These are phyloP conservation scores for Eupithecia inturbata DNA, from an alignment of 2,888 invertebrate genomes.

Conservation along the genomic window DNA sequence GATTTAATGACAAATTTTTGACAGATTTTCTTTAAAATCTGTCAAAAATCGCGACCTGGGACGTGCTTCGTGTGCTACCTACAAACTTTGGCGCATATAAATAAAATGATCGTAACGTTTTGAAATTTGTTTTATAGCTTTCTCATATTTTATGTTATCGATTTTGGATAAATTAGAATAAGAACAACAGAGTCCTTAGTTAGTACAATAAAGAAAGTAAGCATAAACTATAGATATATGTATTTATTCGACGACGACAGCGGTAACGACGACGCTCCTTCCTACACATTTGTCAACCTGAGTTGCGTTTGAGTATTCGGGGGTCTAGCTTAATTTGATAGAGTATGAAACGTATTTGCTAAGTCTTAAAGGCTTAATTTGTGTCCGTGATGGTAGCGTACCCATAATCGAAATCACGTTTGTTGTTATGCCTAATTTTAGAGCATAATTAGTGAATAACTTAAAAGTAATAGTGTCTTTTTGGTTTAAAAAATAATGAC, in stretches of 20 bases:
- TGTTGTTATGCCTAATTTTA: no score
- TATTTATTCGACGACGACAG: constrained; percentile 68
- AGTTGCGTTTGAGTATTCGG: no score
- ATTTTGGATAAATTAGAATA: not conserved
- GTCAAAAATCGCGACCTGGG: no score
- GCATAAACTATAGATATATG: constrained; percentile 22
- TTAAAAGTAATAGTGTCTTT: no score
- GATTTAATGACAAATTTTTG: no score
- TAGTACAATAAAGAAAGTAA: constrained; percentile 9
- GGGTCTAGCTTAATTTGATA: not conserved
- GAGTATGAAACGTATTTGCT: not conserved
- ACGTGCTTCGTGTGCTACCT: no score
- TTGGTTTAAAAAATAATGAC: no score
- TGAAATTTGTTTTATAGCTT: not conserved
- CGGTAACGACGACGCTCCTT: constrained; percentile 78
- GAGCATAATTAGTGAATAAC: no score
- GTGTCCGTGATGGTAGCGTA: no score
- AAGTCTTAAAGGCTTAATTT: no score
- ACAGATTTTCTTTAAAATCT: no score
- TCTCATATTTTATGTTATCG: not conserved
- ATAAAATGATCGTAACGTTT: not conserved
- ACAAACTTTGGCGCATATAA: not conserved
- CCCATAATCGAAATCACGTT: no score
- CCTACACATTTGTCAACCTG: constrained; percentile 81
- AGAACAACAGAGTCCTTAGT: constrained; percentile 3